These are phyloP conservation scores for Machimus atricapillus DNA, from an alignment of 2,888 invertebrate species.

Conservation along the genomic window DNA sequence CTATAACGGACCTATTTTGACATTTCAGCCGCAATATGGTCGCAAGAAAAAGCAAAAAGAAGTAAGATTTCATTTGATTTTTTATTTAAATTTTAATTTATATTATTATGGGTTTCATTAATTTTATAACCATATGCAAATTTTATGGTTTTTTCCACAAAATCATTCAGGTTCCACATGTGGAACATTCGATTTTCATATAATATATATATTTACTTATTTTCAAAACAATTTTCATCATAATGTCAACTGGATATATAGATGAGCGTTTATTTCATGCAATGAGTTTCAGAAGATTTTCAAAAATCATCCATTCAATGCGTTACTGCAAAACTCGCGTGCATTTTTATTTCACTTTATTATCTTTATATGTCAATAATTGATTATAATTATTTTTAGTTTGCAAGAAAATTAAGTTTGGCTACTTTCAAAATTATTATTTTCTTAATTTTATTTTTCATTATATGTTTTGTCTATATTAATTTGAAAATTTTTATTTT, in stretches of 20 bases:
- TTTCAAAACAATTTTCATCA: slow-evolving; percentile 9
- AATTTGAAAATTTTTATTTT: neutral
- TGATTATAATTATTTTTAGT: neutral
- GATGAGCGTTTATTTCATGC: slow-evolving; percentile 31
- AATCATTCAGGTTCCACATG: neutral
- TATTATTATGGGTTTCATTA: neutral
- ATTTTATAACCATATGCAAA: neutral
- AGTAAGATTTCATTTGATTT: slow-evolving; percentile 76
- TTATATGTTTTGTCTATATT: neutral
- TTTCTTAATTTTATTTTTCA: neutral
- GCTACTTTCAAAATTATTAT: neutral
- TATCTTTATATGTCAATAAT: neutral
- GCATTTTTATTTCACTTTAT: neutral
- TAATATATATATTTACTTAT: neutral
- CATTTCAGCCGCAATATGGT: slow-evolving; percentile 73
- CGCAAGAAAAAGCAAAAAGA: slow-evolving; percentile 98
- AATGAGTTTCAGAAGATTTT: slow-evolving; percentile 19
- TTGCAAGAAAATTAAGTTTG: neutral
- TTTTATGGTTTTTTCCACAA: neutral
- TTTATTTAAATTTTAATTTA: slow-evolving; percentile 5
- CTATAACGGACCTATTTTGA: slow-evolving; percentile 47
- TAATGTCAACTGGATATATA: slow-evolving; percentile 6
- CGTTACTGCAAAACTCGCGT: slow-evolving; percentile 12
- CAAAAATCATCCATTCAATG: slow-evolving; percentile 2
- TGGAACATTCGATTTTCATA: neutral